Conservation (phyloP, 1,140 invertebrate genomes). For the Geopemphigus sp. region DNA sequence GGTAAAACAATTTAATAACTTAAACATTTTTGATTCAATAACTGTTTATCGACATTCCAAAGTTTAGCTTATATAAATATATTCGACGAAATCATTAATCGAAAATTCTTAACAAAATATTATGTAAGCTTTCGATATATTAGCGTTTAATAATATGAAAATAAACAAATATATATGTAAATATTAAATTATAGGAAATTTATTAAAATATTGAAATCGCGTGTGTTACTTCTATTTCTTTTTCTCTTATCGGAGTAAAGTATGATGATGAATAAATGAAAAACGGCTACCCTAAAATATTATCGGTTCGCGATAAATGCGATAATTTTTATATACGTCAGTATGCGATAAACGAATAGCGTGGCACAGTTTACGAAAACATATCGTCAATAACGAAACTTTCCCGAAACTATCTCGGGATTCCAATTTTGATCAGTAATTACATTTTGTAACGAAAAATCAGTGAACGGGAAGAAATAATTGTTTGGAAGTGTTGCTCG, state of each 20-base stretch:
- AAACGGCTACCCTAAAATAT: neutral
- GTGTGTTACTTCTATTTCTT: neutral
- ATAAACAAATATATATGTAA: too few relatives aligned
- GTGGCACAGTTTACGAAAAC: neutral
- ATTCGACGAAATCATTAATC: too few relatives aligned
- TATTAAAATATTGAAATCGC: neutral
- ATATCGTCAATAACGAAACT: neutral
- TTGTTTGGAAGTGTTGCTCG: neutral
- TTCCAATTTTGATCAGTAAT: constrained; percentile 3
- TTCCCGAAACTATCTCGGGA: neutral
- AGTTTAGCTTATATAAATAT: too few relatives aligned
- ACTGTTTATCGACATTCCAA: too few relatives aligned
- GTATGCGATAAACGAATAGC: neutral
- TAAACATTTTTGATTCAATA: too few relatives aligned
- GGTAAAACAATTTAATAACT: too few relatives aligned
- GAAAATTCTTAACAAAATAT: too few relatives aligned
- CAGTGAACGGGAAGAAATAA: neutral
- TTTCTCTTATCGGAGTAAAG: neutral
- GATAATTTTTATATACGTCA: constrained; percentile 2
- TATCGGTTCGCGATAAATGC: neutral
- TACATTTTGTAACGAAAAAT: constrained; percentile 6
- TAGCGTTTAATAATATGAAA: too few relatives aligned
- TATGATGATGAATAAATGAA: neutral
- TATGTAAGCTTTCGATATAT: too few relatives aligned
- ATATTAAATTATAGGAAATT: too few relatives aligned